Percentiles rank a stretch among this genome's conserved stretches.
Evolutionary conservation across 2,888 invertebrate genomes (phyloP).

Genomic region (Carabus problematicus): DNA sequence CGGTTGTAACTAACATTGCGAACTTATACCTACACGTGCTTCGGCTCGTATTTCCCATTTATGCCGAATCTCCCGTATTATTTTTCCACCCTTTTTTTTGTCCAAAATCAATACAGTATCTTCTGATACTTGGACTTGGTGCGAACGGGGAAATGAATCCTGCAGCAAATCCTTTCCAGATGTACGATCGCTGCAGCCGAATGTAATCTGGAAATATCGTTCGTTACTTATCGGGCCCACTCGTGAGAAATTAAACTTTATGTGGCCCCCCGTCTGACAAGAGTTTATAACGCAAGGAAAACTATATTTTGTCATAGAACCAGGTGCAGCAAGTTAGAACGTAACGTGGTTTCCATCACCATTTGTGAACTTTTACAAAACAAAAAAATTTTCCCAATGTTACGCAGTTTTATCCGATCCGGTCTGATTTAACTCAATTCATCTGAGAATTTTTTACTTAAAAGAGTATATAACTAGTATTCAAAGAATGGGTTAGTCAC

Average conservation of each 20-base stretch:
- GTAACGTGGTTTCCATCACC: slow-evolving; percentile 21
- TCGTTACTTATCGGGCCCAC: slow-evolving; percentile 35
- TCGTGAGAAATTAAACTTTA: slow-evolving; percentile 40
- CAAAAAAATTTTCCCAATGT: slow-evolving; percentile 32
- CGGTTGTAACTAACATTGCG: too few relatives aligned
- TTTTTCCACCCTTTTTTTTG: not conserved
- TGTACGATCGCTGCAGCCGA: slow-evolving; percentile 22
- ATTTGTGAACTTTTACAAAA: slow-evolving; percentile 15
- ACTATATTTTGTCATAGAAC: slow-evolving; percentile 28
- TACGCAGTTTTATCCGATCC: slow-evolving; percentile 25
- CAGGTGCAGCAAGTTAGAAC: slow-evolving; percentile 16
- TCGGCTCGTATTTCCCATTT: too few relatives aligned
- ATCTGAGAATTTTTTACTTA: too few relatives aligned
- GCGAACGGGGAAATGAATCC: slow-evolving; percentile 20
- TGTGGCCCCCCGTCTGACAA: slow-evolving; percentile 26
- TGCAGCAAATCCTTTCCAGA: slow-evolving; percentile 22
- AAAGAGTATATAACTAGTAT: too few relatives aligned
- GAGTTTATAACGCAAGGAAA: slow-evolving; percentile 28
- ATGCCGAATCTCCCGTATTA: not conserved
- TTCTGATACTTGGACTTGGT: slow-evolving; percentile 6
- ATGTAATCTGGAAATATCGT: slow-evolving; percentile 21
- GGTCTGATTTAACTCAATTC: not conserved
- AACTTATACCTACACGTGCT: too few relatives aligned
- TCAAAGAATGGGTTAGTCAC: too few relatives aligned
- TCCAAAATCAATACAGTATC: slow-evolving; percentile 12